Base-by-base conservation (phyloP, 1,140 invertebrate species). In the Stenopsyche tienmushanensis region DNA sequence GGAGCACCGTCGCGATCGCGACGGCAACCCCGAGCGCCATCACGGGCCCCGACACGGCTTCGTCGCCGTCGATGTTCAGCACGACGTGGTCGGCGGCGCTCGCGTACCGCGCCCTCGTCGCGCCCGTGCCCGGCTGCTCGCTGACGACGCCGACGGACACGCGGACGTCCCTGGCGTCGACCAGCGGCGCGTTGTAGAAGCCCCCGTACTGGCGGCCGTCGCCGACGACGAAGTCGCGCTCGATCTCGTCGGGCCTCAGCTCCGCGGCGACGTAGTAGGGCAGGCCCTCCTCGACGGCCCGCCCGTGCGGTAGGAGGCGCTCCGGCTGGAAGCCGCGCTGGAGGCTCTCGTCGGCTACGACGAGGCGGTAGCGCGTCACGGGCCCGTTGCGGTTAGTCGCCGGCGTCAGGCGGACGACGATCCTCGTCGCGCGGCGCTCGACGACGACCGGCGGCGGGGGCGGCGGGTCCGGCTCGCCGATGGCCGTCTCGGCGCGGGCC, bases 261-360 rank as follows among this genome's bases (percentile, higher is more conserved):
- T 92, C 87, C 1, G 87, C 93, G 17, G 92, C 85, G 25, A 94
- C 86, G 71, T 95, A 95, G 74, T 91, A 94, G 13, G 85, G 84
- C 3, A 88, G 72, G 10, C 83, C 86, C 67, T 84, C 82, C 66
- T 78, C 80, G 55, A 74, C 75, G 1, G 86, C 85, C 72, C 83
- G 80, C 71, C 82, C 71, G 75, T 85, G 89, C 71, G 85, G 82
- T 18, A 80, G 75, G 0, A 86, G 73, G 71, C 78, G 80, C 13
- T 85, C 82, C 15, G 82, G 74, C 41, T 85, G 80, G 64, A 89
- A 86, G 1, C 81, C 78, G 71, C 83, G 83, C 62, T 82, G 81
- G 52, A 83, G 78, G 21, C 83, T 75, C 70, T 85, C 82, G 73
- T 91, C 84, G 1, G 90, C 82, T 1, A 93, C 86, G 41, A 91